These are phyloP conservation scores for Bhutanitis thaidina DNA, from an alignment of 2,888 invertebrate species.

Conservation along the genomic window DNA sequence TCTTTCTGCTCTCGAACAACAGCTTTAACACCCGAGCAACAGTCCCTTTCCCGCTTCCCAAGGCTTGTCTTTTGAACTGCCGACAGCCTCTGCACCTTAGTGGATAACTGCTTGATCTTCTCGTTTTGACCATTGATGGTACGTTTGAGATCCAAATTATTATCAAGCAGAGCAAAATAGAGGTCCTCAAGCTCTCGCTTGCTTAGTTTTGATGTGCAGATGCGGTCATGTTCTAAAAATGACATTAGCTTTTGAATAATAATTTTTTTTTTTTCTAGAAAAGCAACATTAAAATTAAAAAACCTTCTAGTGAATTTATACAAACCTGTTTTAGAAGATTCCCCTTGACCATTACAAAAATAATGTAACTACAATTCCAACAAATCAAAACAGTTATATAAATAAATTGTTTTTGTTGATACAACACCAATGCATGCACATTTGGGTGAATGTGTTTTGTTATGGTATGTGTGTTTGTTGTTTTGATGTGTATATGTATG, in stretches of 20 bases:
- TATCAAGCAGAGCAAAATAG: slow-evolving; percentile 81
- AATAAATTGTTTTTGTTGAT: no score
- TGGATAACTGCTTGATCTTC: slow-evolving; percentile 48
- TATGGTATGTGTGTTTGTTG: no score
- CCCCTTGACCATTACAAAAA: no score
- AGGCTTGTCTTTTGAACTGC: slow-evolving; percentile 34
- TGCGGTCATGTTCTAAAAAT: slow-evolving; percentile 29
- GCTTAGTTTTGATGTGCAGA: slow-evolving; percentile 75
- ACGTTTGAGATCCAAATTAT: slow-evolving; percentile 81
- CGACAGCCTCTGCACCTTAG: slow-evolving; percentile 50
- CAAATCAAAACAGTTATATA: no score
- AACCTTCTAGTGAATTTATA: no score
- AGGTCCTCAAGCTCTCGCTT: slow-evolving; percentile 83
- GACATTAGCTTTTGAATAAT: background rate
- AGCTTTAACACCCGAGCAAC: slow-evolving; percentile 42
- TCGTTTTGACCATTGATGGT: slow-evolving; percentile 81
- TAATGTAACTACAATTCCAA: no score
- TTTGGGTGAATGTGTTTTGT: no score
- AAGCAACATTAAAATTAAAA: background rate
- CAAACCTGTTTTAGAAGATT: no score
- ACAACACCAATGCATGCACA: no score
- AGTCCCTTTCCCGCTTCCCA: slow-evolving; percentile 40
- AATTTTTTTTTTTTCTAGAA: background rate
- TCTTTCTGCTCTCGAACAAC: slow-evolving; percentile 52
- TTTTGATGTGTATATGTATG: no score